Evolutionary conservation across 1,140 invertebrate genomes (phyloP).

Genomic region (Propsilocerus akamusi): DNA sequence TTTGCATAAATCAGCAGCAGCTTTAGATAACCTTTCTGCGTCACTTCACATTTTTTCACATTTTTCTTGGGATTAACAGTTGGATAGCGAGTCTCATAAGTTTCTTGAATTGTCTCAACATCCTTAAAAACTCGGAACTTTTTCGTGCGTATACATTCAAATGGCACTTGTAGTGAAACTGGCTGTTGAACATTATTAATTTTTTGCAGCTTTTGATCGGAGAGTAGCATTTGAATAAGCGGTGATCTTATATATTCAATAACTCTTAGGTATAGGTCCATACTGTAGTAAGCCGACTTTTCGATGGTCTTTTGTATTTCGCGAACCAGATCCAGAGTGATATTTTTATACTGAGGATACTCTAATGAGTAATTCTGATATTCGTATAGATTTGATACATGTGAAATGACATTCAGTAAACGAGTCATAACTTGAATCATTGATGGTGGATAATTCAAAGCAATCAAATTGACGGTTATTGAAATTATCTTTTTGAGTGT

Average conservation of each 20-base stretch:
- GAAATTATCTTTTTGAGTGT: background rate
- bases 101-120: background rate
- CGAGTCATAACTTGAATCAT: background rate
- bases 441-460: background rate
- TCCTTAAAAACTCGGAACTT: background rate
- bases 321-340: background rate
- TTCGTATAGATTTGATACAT: background rate
- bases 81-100: no score
- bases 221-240: background rate
- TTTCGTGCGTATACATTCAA: background rate
- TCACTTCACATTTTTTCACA: background rate
- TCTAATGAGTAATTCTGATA: background rate
- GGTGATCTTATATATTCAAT: background rate
- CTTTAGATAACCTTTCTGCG: background rate
- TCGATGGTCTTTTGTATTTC: background rate
- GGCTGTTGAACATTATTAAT: background rate
- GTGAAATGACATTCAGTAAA: background rate
- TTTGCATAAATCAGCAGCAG: background rate
- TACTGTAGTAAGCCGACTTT: background rate
- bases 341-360: background rate
- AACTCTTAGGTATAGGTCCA: background rate
- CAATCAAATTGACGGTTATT: background rate
- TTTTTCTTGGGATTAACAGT: background rate
- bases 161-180: background rate
- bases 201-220: background rate